These are phyloP conservation scores for Tetraodon nigroviridis DNA, from an alignment of 2,113 vertebrate species.

Conservation along the genomic window DNA sequence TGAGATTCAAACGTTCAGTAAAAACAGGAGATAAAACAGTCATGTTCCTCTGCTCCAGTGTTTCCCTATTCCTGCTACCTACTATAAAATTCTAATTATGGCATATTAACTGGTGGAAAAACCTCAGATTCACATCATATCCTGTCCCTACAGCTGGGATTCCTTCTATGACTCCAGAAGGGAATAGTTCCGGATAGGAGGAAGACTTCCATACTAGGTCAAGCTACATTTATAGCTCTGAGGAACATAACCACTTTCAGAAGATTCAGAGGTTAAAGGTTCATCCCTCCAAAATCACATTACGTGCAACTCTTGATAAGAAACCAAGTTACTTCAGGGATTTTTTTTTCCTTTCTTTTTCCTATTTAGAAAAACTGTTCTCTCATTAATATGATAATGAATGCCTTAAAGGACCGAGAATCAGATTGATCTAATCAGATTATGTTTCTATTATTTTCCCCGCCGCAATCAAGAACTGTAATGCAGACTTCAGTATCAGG, in stretches of 20 bases:
- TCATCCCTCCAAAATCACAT: constrained; percentile 24
- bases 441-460: not conserved
- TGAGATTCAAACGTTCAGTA: not conserved
- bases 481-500: no score
- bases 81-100: no score
- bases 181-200: constrained; percentile 33
- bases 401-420: constrained; percentile 8
- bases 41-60: no score
- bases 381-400: constrained; percentile 7
- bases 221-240: constrained; percentile 9
- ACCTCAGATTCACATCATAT: constrained; percentile 41
- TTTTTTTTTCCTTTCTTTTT: not conserved
- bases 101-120: constrained; percentile 9
- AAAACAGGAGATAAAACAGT: not conserved
- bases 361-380: not conserved
- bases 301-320: constrained; percentile 6
- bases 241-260: constrained; percentile 1
- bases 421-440: constrained; percentile 4
- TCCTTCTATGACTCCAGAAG: constrained; percentile 9
- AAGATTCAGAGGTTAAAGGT: constrained; percentile 25
- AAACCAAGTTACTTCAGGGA: no score
- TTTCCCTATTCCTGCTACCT: no score
- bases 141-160: constrained; percentile 32
- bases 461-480: no score
- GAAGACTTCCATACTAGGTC: constrained; percentile 38